phyloP scores from a whole-genome alignment of 1,140 invertebrate genomes.

The Pissodes strobi region DNA sequence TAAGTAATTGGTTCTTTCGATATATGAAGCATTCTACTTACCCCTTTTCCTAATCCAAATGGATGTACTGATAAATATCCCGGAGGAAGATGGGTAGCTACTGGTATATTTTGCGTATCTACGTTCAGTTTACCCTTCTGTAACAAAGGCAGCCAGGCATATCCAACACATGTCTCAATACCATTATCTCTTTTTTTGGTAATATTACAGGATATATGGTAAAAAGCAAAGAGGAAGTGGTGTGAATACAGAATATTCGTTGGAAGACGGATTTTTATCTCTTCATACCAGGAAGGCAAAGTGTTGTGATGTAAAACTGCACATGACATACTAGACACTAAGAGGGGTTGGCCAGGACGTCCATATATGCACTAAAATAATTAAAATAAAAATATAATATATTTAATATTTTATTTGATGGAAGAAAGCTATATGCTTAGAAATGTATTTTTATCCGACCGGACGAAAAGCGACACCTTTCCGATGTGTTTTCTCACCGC shows the following conservation, averaged over 20 bases:
- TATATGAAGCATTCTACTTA: slow-evolving; percentile 59
- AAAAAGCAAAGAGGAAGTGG: slow-evolving; percentile 87
- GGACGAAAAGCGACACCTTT: too few species aligned
- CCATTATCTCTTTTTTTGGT: slow-evolving; percentile 78
- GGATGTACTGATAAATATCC: slow-evolving; percentile 89
- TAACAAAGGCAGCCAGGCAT: slow-evolving; percentile 86
- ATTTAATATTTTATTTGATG: too few species aligned
- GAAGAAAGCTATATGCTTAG: too few species aligned
- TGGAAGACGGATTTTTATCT: slow-evolving; percentile 86
- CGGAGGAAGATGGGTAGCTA: slow-evolving; percentile 81
- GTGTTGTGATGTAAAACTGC: slow-evolving; percentile 81
- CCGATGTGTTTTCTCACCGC: too few species aligned
- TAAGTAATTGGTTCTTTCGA: too few species aligned
- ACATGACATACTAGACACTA: slow-evolving; percentile 69
- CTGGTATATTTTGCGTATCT: slow-evolving; percentile 78
- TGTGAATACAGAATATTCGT: slow-evolving; percentile 76
- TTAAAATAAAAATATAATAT: too few species aligned
- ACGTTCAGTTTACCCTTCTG: slow-evolving; percentile 80
- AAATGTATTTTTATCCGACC: too few species aligned
- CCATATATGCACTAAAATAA: slow-evolving; percentile 73
- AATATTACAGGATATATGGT: slow-evolving; percentile 86
- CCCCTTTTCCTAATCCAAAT: slow-evolving; percentile 86
- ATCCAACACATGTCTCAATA: slow-evolving; percentile 87
- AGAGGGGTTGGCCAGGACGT: slow-evolving; percentile 66
- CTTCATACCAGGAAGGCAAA: slow-evolving; percentile 81